Base-by-base conservation (phyloP, 2,797 vertebrate species). In the Coccyzus lansbergi region DNA sequence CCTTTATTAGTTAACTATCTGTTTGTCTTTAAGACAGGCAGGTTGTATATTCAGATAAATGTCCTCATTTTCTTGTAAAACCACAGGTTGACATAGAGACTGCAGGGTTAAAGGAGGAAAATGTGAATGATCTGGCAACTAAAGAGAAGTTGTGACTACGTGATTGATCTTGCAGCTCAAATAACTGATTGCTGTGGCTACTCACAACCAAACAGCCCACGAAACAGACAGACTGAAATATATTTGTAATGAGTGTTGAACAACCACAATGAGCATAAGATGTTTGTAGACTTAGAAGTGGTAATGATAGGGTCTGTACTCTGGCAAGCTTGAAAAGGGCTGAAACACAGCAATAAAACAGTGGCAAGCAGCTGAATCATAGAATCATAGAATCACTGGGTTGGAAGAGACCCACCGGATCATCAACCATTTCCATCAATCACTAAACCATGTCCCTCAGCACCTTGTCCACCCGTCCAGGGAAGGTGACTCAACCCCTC, bases 231-330 rank as follows among this genome's bases (percentile, higher is more conserved):
- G 64, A 31, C n/a, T 10, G 60, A 76, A 82, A 36, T 12, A 7
- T 0, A 2, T 59, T 82, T 2, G 34, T 65, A 42, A 10, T 4
- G 31, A 55, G 1, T 38, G 34, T 5, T 11, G 19, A 62, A 8
- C 38, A 68, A 46, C 38, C 64, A 31, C 0, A 0, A 78, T 24
- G 5, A 78, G 4, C 34, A 7, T 12, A 38, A 83, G 60, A 7
- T 5, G 1, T 44, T 3, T 40, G 79, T 8, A 56, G 46, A 53
- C 12, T 24, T 22, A 62, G 15, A n/a, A 28, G 51, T 28, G 12
- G 20, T 1, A 60, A 46, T 7, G 38, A 56, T 5, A n/a, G n/a
- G 56, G 21, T 31, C 53, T 2, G 0, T 26, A 36, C 46, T 58
- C 58, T 29, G 53, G 48, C 25, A 59, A 24, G 5, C 19, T 51